A percentile compares a stretch with the other conserved stretches of the same genome.
phyloP scores from a whole-genome alignment of 2,888 invertebrate genomes.

The Nymphalis c-album region DNA sequence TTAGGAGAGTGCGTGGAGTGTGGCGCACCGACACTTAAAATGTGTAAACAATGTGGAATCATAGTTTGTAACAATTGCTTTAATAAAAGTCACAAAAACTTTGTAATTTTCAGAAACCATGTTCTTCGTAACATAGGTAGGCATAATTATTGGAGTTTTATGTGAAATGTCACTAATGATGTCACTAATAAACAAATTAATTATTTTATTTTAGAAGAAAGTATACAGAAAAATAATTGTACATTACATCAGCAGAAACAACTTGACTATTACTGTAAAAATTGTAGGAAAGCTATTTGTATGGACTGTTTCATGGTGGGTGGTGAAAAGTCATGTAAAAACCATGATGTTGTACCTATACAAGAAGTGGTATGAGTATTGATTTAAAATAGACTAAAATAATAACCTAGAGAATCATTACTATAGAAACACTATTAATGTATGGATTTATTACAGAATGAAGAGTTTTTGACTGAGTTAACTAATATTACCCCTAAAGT shows the following conservation, averaged over 20 bases:
- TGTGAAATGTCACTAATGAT: not conserved
- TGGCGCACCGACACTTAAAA: conserved; percentile 54
- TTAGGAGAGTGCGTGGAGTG: conserved; percentile 69
- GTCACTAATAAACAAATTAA: not conserved
- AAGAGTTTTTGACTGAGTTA: conserved; percentile 55
- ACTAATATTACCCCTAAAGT: conserved; percentile 59
- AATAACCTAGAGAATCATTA: too few relatives aligned
- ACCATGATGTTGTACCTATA: conserved; percentile 64
- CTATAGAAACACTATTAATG: too few relatives aligned
- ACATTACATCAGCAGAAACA: conserved; percentile 59
- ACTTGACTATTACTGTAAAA: conserved; percentile 69
- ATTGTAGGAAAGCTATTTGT: conserved; percentile 65
- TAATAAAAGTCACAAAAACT: conserved; percentile 69
- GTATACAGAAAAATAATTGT: conserved; percentile 50
- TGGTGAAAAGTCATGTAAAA: conserved; percentile 70
- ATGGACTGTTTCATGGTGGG: conserved; percentile 74
- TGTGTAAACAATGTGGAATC: conserved; percentile 67
- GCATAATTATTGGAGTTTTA: conserved; percentile 16
- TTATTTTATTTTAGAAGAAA: conserved; percentile 46
- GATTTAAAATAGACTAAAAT: conserved; percentile 3
- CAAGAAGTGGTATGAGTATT: conserved; percentile 62
- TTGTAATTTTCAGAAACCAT: conserved; percentile 71
- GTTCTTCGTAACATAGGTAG: conserved; percentile 55
- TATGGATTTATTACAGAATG: conserved; percentile 69
- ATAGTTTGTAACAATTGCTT: conserved; percentile 68